phyloP scores from a whole-genome alignment of 2,113 vertebrate genomes.

The Casuarius casuarius region DNA sequence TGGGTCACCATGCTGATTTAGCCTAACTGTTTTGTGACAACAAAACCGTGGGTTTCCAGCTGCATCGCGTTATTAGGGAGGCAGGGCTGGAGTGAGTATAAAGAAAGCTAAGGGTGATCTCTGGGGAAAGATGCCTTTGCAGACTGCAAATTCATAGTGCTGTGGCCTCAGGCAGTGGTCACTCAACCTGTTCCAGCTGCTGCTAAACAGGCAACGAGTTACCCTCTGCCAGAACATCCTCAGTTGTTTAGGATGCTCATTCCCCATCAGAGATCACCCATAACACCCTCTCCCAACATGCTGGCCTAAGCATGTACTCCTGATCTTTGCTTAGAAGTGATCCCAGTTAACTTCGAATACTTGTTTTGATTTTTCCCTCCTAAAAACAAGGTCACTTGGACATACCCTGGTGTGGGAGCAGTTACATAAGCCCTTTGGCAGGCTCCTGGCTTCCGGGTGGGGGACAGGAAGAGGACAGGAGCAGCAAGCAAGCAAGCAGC shows the following conservation, averaged over 20 bases:
- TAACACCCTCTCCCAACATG: neutral
- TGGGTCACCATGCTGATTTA: neutral
- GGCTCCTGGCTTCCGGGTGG: neutral
- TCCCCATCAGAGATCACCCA: neutral
- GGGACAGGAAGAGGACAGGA: neutral
- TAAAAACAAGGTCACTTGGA: no score
- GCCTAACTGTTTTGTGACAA: constrained; percentile 3
- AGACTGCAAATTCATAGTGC: neutral
- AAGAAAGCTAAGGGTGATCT: neutral
- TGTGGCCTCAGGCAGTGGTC: neutral
- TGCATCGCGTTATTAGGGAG: neutral
- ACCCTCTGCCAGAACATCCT: neutral
- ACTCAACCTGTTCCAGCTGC: constrained; percentile 1
- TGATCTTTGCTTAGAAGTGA: neutral
- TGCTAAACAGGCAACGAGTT: neutral
- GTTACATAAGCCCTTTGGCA: neutral
- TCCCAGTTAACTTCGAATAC: neutral
- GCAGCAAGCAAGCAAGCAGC: no score
- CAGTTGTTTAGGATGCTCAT: fast-evolving
- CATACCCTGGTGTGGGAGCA: no score
- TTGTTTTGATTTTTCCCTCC: neutral
- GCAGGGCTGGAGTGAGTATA: neutral
- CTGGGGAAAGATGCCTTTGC: neutral
- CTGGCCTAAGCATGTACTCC: no score
- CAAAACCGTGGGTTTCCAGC: neutral